Percentiles rank a stretch among this genome's conserved stretches.
Conservation (phyloP, 1,140 invertebrate species). For the Scaptomyza graminum region DNA sequence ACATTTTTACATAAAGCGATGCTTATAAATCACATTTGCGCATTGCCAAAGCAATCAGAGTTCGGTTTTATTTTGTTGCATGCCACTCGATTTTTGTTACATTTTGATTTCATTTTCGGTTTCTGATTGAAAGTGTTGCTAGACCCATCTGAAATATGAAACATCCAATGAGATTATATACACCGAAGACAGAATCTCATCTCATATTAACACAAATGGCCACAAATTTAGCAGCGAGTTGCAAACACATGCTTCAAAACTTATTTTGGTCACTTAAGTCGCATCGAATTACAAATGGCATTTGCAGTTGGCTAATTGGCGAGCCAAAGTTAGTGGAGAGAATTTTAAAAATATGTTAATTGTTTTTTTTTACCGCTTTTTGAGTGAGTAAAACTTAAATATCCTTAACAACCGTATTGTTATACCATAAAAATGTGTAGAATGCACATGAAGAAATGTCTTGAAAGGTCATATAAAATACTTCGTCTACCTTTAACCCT, state of each 20-base stretch:
- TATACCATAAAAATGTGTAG: no score
- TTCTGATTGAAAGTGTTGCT: slow-evolving; percentile 62
- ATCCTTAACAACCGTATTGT: no score
- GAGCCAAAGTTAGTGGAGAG: not conserved
- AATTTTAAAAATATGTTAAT: not conserved
- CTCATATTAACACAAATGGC: slow-evolving; percentile 73
- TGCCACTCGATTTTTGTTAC: not conserved
- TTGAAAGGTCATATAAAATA: no score
- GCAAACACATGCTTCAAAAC: slow-evolving; percentile 5
- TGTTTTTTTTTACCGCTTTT: no score
- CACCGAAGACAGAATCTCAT: slow-evolving; percentile 20
- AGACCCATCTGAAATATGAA: slow-evolving; percentile 62
- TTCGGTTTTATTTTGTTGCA: slow-evolving; percentile 30
- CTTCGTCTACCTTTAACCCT: no score
- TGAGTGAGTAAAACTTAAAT: no score
- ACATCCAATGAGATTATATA: slow-evolving; percentile 40
- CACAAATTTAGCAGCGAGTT: slow-evolving; percentile 57
- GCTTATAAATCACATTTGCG: slow-evolving; percentile 72
- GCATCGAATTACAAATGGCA: slow-evolving; percentile 59
- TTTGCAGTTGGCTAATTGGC: slow-evolving; percentile 25
- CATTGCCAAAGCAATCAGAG: slow-evolving; percentile 56
- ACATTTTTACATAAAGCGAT: slow-evolving; percentile 72
- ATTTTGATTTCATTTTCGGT: slow-evolving; percentile 33
- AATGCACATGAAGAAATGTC: no score
- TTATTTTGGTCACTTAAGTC: not conserved